Percentiles rank a stretch among this genome's conserved stretches.
phyloP scores from a whole-genome alignment of 2,888 invertebrate genomes.

The Apamea epomidion region DNA sequence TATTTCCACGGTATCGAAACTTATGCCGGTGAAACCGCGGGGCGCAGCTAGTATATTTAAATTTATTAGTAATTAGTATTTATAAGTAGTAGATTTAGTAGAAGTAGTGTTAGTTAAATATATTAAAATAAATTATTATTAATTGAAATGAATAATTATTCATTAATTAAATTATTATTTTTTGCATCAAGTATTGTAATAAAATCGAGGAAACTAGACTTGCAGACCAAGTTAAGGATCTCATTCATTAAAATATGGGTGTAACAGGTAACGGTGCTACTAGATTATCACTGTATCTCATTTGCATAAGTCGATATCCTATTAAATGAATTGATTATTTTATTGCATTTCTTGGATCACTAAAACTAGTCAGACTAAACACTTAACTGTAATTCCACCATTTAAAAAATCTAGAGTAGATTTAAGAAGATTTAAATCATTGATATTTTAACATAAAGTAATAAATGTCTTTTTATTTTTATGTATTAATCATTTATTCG shows the following conservation, averaged over 20 bases:
- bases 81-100: no score
- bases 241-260: conserved; percentile 28
- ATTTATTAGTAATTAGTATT: no score
- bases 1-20: no score
- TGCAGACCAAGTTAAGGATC: not conserved
- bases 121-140: no score
- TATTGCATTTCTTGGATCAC: conserved; percentile 6
- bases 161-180: not conserved
- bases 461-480: conserved; percentile 53
- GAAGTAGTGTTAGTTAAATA: no score
- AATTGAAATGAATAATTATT: no score
- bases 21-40: no score
- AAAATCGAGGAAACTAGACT: not conserved
- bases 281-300: conserved; percentile 19
- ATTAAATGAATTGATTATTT: conserved; percentile 15
- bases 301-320: conserved; percentile 20
- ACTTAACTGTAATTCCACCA: conserved; percentile 9
- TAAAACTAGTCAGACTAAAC: not conserved
- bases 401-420: conserved; percentile 43
- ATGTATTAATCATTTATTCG: conserved; percentile 42
- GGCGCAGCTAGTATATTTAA: no score
- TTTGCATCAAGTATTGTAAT: not conserved
- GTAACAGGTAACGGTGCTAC: conserved; percentile 9
- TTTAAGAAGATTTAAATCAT: conserved; percentile 8
- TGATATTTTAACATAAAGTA: not conserved